Base-by-base conservation (phyloP, 2,888 invertebrate genomes). In the Lypha dubia region DNA sequence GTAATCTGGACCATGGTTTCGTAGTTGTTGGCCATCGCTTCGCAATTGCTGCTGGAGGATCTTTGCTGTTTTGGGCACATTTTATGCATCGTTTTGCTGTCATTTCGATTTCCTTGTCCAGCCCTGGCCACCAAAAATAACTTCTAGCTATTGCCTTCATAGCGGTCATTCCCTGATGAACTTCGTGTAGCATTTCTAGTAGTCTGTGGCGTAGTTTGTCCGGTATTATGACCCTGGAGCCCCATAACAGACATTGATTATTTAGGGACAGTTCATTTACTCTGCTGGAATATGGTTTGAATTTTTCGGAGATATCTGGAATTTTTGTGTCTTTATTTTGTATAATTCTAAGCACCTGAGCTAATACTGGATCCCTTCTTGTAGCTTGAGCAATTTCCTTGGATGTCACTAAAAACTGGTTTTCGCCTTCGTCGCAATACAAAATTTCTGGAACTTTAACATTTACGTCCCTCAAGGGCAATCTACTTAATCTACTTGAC, bases 101-200 rank as follows among this genome's bases (percentile, higher is more conserved):
- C 82, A 38, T 49, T 41, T 68, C 75, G 44, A 82, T 79, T 15
- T 63, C 70, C 5, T 74, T 60, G 28, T 82, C 70, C 13, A 74
- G 20, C 1, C 58, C 63, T 24, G 79, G 71, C 82, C 85, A 85
- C 82, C 82, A 85, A 79, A 85, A 74, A 63, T 62, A 83, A 28
- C 74, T 77, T 44, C 79, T 22, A 1, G 79, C 74, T 44, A 38
- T 74, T 22, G 79, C 56, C 17, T 75, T 85, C 71, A 83, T 85
- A 5, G 68, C 73, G 9, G 73, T 41, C 32, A 82, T 77, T 7
- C 74, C 84, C 6, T 70, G 62, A 41, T 84, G 73, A 1, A 71
- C 41, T 11, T 77, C 65, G 15, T 83, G 76, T 6, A 82, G 44
- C 58, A 76, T 35, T 5, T 35, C 32, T 32, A 58, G 20, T 28